Evolutionary conservation across 2,888 invertebrate species (phyloP).

Genomic region (Amphipoea oculea): DNA sequence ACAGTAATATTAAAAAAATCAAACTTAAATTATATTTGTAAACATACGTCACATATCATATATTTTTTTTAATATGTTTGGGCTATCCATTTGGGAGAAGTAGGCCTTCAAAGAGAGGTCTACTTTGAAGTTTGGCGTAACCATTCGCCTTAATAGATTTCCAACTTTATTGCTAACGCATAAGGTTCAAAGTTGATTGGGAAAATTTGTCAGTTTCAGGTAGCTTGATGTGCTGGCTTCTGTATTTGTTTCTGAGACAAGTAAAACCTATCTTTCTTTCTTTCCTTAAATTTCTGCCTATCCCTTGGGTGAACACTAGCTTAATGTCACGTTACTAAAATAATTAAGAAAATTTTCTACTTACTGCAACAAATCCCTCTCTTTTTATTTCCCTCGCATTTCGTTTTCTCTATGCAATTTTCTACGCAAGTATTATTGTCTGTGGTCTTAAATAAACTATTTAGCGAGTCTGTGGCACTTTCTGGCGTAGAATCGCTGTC

Average conservation of each 20-base stretch:
- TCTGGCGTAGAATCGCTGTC: slow-evolving; percentile 66
- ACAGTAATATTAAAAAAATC: too few species aligned
- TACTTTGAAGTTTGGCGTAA: too few species aligned
- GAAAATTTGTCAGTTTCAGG: too few species aligned
- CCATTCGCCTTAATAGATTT: too few species aligned
- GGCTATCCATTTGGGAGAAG: too few species aligned
- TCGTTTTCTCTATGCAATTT: slow-evolving; percentile 63
- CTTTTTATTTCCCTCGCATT: slow-evolving; percentile 65
- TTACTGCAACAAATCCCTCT: slow-evolving; percentile 74
- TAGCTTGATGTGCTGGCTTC: too few species aligned
- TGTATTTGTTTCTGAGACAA: not conserved
- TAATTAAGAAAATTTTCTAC: slow-evolving; percentile 48
- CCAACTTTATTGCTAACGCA: too few species aligned
- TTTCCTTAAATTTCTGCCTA: not conserved
- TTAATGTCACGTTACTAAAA: not conserved
- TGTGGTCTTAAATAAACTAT: slow-evolving; percentile 71
- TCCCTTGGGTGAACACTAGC: not conserved
- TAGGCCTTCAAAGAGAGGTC: too few species aligned
- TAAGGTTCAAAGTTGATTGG: too few species aligned
- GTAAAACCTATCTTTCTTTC: not conserved
- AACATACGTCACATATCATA: too few species aligned
- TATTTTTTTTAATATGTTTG: too few species aligned
- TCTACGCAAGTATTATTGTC: slow-evolving; percentile 63
- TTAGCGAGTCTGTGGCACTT: slow-evolving; percentile 71
- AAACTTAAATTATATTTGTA: too few species aligned